phyloP scores from a whole-genome alignment of 2,888 invertebrate species.

The Cyaniris semiargus region DNA sequence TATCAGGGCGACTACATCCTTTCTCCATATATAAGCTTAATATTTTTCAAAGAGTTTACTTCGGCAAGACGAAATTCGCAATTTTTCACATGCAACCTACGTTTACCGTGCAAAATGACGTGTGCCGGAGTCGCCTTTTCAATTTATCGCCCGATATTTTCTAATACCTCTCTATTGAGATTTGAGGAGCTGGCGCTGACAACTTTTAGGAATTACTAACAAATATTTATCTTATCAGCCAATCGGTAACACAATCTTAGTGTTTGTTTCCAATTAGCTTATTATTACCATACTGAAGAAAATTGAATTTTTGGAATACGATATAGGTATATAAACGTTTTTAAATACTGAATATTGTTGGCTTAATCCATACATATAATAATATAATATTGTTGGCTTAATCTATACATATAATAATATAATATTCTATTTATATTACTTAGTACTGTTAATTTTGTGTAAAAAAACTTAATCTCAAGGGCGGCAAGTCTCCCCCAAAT shows the following conservation, averaged over 20 bases:
- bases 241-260: neutral
- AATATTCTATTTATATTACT: too few species aligned
- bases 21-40: constrained; percentile 17
- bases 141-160: constrained; percentile 27
- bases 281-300: too few species aligned
- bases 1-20: neutral
- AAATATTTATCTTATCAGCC: neutral
- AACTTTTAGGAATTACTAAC: neutral
- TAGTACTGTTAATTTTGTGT: too few species aligned
- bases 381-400: too few species aligned
- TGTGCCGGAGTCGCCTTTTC: constrained; percentile 18
- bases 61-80: constrained; percentile 21
- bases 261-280: neutral
- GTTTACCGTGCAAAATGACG: constrained; percentile 14
- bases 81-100: constrained; percentile 26
- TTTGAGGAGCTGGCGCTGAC: neutral
- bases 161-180: neutral
- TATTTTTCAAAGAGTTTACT: constrained; percentile 28
- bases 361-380: too few species aligned
- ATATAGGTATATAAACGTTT: too few species aligned
- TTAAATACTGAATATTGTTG: too few species aligned
- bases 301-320: too few species aligned
- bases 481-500: too few species aligned
- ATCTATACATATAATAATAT: too few species aligned
- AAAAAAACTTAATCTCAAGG: too few species aligned